Evolutionary conservation across 2,797 vertebrate genomes (phyloP).

Genomic region (Phrynocephalus vlangalii): DNA sequence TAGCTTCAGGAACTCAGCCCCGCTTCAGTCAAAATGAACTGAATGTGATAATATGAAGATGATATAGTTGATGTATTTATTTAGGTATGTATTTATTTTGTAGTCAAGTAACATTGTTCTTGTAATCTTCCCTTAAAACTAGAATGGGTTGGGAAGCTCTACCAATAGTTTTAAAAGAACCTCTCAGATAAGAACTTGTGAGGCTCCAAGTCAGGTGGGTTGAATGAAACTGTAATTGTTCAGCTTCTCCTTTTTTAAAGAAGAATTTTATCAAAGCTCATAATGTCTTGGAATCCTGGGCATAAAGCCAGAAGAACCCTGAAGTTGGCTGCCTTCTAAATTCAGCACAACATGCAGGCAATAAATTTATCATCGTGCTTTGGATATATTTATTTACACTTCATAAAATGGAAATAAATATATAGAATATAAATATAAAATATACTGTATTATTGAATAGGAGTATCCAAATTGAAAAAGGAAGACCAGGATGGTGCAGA

Average conservation of each 20-base stretch:
- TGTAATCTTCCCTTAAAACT: slow-evolving; percentile 3
- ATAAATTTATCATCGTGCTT: slow-evolving; percentile 25
- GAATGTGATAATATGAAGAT: slow-evolving; percentile 7
- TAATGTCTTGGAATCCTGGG: slow-evolving; percentile 41
- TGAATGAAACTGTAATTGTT: slow-evolving; percentile 2
- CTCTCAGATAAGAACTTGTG: neutral
- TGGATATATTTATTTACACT: slow-evolving; percentile 21
- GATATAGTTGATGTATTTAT: neutral
- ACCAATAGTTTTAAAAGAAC: slow-evolving; percentile 29
- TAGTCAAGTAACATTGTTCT: neutral
- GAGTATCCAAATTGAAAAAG: slow-evolving; percentile 25
- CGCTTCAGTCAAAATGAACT: neutral
- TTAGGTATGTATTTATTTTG: neutral
- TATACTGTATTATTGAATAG: slow-evolving; percentile 18
- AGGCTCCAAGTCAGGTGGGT: slow-evolving; percentile 28
- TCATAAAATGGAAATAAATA: slow-evolving; percentile 21
- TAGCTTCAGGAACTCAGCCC: neutral
- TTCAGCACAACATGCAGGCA: slow-evolving; percentile 31
- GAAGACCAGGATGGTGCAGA: no score
- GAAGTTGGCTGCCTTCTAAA: slow-evolving; percentile 20
- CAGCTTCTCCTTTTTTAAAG: slow-evolving; percentile 21
- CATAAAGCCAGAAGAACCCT: slow-evolving; percentile 19
- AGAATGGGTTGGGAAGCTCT: neutral
- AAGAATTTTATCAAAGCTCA: slow-evolving; percentile 37
- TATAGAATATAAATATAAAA: neutral